These are phyloP conservation scores for Eriocheir sinensis DNA, from an alignment of 1,140 invertebrate species.

Conservation along the genomic window DNA sequence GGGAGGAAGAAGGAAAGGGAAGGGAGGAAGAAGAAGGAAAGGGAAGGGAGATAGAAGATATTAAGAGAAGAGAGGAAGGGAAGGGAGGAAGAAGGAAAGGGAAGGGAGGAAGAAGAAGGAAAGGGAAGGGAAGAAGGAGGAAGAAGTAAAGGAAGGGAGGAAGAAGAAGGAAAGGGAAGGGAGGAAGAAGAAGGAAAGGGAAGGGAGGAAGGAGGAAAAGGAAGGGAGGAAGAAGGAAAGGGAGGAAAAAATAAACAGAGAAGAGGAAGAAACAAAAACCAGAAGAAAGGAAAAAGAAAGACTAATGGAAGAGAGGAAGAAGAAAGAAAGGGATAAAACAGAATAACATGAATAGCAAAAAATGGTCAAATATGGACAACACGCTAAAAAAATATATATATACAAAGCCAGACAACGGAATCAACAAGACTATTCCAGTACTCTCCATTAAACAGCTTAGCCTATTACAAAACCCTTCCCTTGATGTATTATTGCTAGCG, in stretches of 20 bases:
- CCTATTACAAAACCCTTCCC: too few species aligned
- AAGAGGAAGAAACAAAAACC: too few species aligned
- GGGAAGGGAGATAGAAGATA: background rate
- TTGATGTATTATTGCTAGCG: too few species aligned
- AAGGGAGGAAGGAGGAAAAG: background rate
- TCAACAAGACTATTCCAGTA: too few species aligned
- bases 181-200: background rate
- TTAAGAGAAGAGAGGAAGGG: background rate
- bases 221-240: background rate
- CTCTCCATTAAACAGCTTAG: too few species aligned
- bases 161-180: background rate
- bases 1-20: background rate
- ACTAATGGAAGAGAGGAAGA: background rate
- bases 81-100: background rate
- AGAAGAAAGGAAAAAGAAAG: too few species aligned
- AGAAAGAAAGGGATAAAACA: background rate
- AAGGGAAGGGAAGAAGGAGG: background rate
- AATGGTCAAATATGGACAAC: background rate
- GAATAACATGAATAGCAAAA: background rate
- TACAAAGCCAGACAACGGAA: too few species aligned
- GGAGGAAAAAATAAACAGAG: too few species aligned
- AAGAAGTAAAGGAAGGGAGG: background rate
- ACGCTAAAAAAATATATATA: too few species aligned
- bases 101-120: background rate
- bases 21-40: background rate